Evolutionary conservation across 1,140 invertebrate genomes (phyloP).

Genomic region (Diorhabda carinulata): DNA sequence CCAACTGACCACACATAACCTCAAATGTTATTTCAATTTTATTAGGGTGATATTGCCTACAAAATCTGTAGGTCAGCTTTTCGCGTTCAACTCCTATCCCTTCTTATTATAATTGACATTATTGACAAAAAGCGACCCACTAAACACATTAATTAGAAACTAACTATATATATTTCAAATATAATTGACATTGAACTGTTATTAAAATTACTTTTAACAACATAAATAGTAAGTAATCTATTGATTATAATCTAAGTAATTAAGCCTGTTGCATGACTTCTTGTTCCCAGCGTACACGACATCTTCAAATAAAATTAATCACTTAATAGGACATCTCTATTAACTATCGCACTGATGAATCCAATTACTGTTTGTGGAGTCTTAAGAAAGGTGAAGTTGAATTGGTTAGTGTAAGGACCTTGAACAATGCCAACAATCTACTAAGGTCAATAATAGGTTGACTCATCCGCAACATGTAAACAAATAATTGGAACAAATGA

Average conservation of each 20-base stretch:
- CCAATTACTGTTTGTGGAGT: background rate
- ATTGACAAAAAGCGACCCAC: no score
- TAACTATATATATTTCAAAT: background rate
- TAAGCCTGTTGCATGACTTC: conserved; percentile 8
- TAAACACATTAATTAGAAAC: no score
- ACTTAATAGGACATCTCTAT: conserved; percentile 7
- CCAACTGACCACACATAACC: no score
- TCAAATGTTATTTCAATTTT: no score
- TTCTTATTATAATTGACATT: no score
- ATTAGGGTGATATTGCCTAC: no score
- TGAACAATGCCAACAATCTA: no score
- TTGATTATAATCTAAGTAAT: conserved; percentile 12
- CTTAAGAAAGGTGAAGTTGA: background rate
- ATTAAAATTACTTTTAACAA: background rate
- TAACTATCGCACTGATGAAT: background rate
- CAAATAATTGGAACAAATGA: no score
- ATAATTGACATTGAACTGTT: background rate
- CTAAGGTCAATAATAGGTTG: no score
- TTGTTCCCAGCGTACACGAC: conserved; percentile 6
- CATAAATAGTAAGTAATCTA: background rate
- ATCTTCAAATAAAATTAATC: conserved; percentile 11
- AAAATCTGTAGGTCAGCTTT: no score
- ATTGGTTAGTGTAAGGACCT: background rate
- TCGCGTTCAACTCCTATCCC: no score
- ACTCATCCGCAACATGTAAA: no score